Percentiles rank a stretch among this genome's conserved stretches.
Evolutionary conservation across 2,113 vertebrate species (phyloP).

Genomic region (Lophotis ruficrista): DNA sequence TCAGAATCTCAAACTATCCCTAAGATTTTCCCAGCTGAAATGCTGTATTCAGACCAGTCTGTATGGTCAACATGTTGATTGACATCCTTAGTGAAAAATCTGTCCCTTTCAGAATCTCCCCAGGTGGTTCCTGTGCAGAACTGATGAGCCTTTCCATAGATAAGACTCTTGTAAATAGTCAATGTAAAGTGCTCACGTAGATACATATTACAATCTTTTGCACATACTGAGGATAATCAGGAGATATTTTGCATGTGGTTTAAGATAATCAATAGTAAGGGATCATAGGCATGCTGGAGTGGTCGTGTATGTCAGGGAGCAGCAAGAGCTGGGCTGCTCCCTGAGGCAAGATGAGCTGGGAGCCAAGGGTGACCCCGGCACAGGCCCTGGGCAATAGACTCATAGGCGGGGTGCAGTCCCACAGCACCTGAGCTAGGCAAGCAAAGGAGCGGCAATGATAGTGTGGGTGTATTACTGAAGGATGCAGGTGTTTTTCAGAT

Average conservation of each 20-base stretch:
- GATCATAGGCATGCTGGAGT: rapidly evolving
- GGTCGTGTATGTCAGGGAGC: neutral
- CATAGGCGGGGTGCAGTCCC: neutral
- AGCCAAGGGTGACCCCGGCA: neutral
- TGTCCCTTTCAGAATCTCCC: neutral
- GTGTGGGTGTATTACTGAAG: neutral
- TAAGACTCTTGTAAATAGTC: neutral
- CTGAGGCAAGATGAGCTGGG: neutral
- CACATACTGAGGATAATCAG: neutral
- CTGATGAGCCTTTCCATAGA: neutral
- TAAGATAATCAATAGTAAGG: neutral
- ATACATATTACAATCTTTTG: neutral
- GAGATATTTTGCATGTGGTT: neutral
- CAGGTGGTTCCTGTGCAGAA: neutral
- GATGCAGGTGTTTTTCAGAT: neutral
- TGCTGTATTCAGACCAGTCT: rapidly evolving
- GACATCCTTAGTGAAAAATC: neutral
- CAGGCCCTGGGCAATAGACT: rapidly evolving
- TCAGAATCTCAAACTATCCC: neutral
- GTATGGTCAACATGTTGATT: neutral
- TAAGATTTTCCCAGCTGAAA: neutral
- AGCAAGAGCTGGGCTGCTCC: neutral
- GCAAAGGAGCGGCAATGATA: neutral
- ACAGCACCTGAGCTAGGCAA: neutral
- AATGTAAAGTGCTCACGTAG: neutral